phyloP scores from a whole-genome alignment of 2,113 vertebrate genomes.

The Saguinus imperator region DNA sequence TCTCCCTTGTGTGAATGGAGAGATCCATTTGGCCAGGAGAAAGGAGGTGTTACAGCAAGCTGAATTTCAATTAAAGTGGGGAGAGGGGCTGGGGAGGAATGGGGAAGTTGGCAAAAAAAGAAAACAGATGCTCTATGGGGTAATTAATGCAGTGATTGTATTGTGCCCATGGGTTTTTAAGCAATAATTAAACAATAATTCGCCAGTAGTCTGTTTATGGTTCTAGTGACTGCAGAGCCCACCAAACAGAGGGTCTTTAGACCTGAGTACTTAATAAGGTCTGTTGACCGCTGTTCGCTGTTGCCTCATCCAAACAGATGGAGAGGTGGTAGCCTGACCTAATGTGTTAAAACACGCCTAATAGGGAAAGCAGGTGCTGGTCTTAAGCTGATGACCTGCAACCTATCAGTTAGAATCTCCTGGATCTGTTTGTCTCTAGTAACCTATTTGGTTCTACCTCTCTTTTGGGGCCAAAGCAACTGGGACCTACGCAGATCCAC shows the following conservation, averaged over 20 bases:
- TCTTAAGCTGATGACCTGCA: neutral
- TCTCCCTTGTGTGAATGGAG: constrained; percentile 52
- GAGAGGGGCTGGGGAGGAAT: constrained; percentile 25
- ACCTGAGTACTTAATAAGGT: constrained; percentile 61
- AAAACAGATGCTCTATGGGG: constrained; percentile 70
- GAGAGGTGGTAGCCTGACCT: neutral
- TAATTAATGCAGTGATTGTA: constrained; percentile 78
- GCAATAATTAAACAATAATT: constrained; percentile 80
- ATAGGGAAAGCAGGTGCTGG: neutral
- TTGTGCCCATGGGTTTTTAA: constrained; percentile 73
- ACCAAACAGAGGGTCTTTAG: constrained; percentile 61
- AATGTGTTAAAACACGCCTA: constrained; percentile 2
- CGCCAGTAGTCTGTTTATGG: constrained; percentile 62
- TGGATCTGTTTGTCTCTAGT: neutral
- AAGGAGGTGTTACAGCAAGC: constrained; percentile 75
- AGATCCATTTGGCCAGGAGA: constrained; percentile 71
- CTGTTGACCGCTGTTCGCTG: neutral
- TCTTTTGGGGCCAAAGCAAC: neutral
- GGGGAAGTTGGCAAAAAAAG: neutral
- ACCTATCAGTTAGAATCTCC: neutral
- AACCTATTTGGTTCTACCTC: constrained; percentile 9
- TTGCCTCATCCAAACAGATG: constrained; percentile 1
- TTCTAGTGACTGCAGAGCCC: constrained; percentile 56
- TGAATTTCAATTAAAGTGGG: constrained; percentile 77
- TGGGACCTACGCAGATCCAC: constrained; percentile 5